A percentile compares a stretch with the other conserved stretches of the same genome.
These are phyloP conservation scores for Oreochromis aureus DNA, from an alignment of 2,113 vertebrate species.

Conservation along the genomic window DNA sequence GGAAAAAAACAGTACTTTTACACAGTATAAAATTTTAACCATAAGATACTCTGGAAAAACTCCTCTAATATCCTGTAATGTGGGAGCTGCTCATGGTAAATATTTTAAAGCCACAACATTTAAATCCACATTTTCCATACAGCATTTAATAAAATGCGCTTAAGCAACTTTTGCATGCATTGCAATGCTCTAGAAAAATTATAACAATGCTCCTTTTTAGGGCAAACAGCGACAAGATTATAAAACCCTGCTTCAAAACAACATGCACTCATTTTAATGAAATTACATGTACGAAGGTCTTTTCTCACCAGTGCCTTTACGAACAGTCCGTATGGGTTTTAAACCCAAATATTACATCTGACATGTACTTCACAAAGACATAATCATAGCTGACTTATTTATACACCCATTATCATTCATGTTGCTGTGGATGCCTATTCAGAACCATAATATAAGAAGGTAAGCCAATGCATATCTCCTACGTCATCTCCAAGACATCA, in stretches of 20 bases:
- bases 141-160: constrained; percentile 92
- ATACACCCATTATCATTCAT: constrained; percentile 29
- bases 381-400: constrained; percentile 14
- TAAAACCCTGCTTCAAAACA: constrained; percentile 81
- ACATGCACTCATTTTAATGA: constrained; percentile 83
- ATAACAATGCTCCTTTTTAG: constrained; percentile 82
- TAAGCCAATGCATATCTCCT: neutral
- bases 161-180: constrained; percentile 88
- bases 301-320: constrained; percentile 63
- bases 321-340: constrained; percentile 60
- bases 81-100: constrained; percentile 76
- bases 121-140: constrained; percentile 76
- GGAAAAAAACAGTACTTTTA: constrained; percentile 8
- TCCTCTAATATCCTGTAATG: constrained; percentile 69
- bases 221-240: constrained; percentile 78
- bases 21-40: constrained; percentile 31
- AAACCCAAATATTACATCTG: constrained; percentile 49
- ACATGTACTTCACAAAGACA: constrained; percentile 45
- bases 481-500: constrained; percentile 14
- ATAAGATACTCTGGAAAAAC: neutral
- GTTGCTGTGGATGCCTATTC: constrained; percentile 9
- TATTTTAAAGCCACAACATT: constrained; percentile 82
- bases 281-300: constrained; percentile 72
- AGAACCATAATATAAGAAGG: neutral
- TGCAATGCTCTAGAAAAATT: constrained; percentile 87